A percentile compares a stretch with the other conserved stretches of the same genome.
These are phyloP conservation scores for Orthonyx spaldingii DNA, from an alignment of 2,113 vertebrate genomes.

Conservation along the genomic window DNA sequence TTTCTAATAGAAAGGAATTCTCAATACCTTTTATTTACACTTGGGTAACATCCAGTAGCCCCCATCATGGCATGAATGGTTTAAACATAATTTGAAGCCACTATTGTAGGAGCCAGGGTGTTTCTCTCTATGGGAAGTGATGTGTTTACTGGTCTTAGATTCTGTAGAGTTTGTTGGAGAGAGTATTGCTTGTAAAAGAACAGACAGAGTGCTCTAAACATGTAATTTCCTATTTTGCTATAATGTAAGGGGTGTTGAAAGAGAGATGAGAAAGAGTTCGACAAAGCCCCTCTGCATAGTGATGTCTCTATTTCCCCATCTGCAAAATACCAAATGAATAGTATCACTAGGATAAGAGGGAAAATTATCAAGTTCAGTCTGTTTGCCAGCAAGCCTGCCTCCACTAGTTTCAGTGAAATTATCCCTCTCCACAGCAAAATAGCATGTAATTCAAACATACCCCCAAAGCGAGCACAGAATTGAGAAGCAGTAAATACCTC, in stretches of 20 bases:
- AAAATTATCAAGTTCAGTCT: constrained; percentile 8
- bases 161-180: neutral
- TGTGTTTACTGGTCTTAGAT: neutral
- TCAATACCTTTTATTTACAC: neutral
- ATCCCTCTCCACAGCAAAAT: neutral
- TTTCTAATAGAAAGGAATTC: neutral
- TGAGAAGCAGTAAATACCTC: constrained; percentile 20
- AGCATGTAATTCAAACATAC: neutral
- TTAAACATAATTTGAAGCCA: neutral
- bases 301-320: neutral
- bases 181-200: neutral
- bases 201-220: neutral
- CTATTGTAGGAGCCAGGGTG: neutral
- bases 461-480: neutral
- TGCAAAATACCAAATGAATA: neutral
- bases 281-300: neutral
- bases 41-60: neutral
- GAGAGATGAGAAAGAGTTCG: neutral
- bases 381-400: neutral
- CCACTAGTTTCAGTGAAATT: constrained; percentile 12
- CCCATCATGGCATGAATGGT: neutral
- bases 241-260: constrained; percentile 1
- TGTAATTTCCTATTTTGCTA: constrained; percentile 26
- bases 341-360: neutral
- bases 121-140: neutral